A percentile compares a stretch with the other conserved stretches of the same genome.
phyloP scores from a whole-genome alignment of 2,888 invertebrate genomes.

The Halocaridina rubra region DNA sequence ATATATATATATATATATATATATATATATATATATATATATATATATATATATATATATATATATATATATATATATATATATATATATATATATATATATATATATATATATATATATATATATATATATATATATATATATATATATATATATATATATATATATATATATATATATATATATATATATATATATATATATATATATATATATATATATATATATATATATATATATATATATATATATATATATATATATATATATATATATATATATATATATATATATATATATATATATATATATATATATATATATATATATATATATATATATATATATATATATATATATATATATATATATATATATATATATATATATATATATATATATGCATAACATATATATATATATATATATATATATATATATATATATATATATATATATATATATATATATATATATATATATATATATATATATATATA shows the following conservation, averaged over 20 bases:
- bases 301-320: neutral
- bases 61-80: neutral
- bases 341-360: neutral
- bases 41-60: conserved; percentile 1
- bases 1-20: neutral
- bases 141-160: conserved; percentile 1
- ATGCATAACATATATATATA: neutral
- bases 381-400: neutral
- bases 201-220: neutral
- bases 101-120: neutral
- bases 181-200: neutral
- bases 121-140: neutral
- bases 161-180: neutral
- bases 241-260: neutral
- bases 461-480: neutral
- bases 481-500: neutral
- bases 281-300: neutral
- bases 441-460: neutral
- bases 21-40: neutral
- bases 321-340: neutral
- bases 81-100: neutral
- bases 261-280: neutral
- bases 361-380: neutral
- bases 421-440: neutral
- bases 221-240: neutral